Evolutionary conservation across 2,113 vertebrate species (phyloP).

Genomic region (Alectura lathami): DNA sequence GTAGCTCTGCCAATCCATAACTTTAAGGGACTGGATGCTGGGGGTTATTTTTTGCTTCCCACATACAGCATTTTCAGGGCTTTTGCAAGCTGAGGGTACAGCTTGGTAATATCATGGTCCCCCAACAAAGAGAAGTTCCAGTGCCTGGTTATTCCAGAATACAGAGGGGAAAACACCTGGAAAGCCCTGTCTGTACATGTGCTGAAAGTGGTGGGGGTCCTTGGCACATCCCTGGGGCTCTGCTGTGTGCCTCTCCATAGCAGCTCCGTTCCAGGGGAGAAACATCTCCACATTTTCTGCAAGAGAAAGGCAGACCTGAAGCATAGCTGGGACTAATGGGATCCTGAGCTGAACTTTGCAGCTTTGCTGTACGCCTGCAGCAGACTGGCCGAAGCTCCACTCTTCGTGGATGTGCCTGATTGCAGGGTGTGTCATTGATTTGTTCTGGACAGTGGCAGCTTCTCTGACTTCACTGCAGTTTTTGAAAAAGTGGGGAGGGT

Average conservation of each 20-base stretch:
- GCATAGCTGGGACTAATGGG: slow-evolving; percentile 11
- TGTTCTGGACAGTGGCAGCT: slow-evolving; percentile 34
- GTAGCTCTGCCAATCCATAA: not conserved
- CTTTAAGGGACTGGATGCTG: not conserved
- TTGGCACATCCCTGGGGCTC: not conserved
- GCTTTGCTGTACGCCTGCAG: not conserved
- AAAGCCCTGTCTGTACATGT: not conserved
- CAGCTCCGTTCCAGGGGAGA: not conserved
- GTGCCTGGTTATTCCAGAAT: not conserved
- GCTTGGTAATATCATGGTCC: fast-evolving
- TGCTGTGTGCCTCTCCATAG: not conserved
- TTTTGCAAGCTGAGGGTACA: not conserved
- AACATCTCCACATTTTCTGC: not conserved
- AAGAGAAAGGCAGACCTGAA: not conserved
- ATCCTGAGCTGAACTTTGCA: slow-evolving; percentile 41
- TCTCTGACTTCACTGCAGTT: slow-evolving; percentile 37
- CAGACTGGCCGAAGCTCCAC: not conserved
- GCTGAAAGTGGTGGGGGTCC: not conserved
- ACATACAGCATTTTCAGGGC: not conserved
- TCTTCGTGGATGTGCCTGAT: not conserved
- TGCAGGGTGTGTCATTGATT: slow-evolving; percentile 56
- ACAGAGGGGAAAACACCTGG: not conserved
- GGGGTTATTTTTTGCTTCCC: not conserved
- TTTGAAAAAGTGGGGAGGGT: not conserved
- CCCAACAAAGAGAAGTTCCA: not conserved